Evolutionary conservation across 2,113 vertebrate species (phyloP).

Genomic region (Willisornis vidua): DNA sequence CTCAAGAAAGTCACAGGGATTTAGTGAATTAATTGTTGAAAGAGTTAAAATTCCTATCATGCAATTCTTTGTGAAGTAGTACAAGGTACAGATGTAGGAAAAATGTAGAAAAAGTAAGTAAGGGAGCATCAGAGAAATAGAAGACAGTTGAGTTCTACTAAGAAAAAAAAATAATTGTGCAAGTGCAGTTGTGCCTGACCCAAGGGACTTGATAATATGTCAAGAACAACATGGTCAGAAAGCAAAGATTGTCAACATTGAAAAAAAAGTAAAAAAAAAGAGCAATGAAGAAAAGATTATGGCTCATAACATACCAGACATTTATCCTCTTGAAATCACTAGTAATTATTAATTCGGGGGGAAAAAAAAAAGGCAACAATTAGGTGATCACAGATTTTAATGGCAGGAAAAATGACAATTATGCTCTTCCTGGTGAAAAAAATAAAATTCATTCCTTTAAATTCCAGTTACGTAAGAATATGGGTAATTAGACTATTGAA

Average conservation of each 20-base stretch:
- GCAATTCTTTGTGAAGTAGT: background rate
- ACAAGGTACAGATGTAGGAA: background rate
- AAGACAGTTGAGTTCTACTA: background rate
- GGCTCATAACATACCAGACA: background rate
- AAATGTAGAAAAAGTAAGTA: background rate
- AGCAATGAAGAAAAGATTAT: background rate
- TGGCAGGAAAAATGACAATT: background rate
- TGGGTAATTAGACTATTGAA: conserved; percentile 26
- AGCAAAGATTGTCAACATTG: background rate
- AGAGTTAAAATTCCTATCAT: background rate
- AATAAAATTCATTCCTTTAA: background rate
- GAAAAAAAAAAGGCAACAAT: background rate
- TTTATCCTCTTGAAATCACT: background rate
- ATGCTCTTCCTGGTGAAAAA: background rate
- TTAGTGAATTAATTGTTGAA: background rate
- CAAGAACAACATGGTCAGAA: background rate
- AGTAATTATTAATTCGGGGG: background rate
- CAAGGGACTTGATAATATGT: background rate
- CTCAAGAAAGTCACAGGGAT: background rate
- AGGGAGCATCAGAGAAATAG: background rate
- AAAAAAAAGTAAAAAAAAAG: background rate
- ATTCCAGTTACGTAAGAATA: conserved; percentile 39
- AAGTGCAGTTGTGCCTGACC: background rate
- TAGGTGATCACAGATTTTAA: background rate
- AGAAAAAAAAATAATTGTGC: background rate